phyloP scores from a whole-genome alignment of 2,888 invertebrate genomes.

The Eurytoma californica region DNA sequence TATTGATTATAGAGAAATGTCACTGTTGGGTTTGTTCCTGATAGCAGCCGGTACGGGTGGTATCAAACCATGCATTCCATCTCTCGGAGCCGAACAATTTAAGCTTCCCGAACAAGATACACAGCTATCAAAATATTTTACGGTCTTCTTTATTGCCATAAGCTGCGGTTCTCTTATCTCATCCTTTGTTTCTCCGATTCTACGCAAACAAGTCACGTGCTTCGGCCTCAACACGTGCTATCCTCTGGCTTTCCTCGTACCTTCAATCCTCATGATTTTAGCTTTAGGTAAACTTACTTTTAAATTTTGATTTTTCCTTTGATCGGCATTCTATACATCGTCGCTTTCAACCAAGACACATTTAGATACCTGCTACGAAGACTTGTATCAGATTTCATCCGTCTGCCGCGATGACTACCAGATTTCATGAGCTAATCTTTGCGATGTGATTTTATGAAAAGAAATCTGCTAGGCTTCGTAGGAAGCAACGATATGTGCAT shows the following conservation, averaged over 20 bases:
- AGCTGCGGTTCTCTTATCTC: constrained; percentile 94
- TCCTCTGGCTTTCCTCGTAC: constrained; percentile 92
- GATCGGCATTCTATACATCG: no score
- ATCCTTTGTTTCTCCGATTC: constrained; percentile 90
- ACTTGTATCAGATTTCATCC: no score
- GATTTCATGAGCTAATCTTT: no score
- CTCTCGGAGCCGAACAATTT: constrained; percentile 97
- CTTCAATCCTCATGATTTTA: constrained; percentile 89
- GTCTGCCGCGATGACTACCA: no score
- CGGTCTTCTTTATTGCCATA: constrained; percentile 95
- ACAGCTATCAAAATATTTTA: constrained; percentile 91
- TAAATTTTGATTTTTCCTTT: no score
- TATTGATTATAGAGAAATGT: constrained; percentile 71
- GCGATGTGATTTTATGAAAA: no score
- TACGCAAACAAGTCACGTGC: constrained; percentile 87
- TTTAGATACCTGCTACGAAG: no score
- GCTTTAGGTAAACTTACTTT: constrained; percentile 87
- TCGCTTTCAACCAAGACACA: no score
- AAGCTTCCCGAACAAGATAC: constrained; percentile 85
- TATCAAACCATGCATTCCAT: constrained; percentile 96
- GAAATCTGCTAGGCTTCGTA: no score
- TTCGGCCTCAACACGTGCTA: constrained; percentile 87
- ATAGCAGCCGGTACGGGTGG: constrained; percentile 96
- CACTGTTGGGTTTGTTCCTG: constrained; percentile 82
- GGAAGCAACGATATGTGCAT: no score